Percentiles rank a stretch among this genome's conserved stretches.
Conservation (phyloP, 35 echinoderm and acorn worm genomes). For the Apostichopus californicus region DNA sequence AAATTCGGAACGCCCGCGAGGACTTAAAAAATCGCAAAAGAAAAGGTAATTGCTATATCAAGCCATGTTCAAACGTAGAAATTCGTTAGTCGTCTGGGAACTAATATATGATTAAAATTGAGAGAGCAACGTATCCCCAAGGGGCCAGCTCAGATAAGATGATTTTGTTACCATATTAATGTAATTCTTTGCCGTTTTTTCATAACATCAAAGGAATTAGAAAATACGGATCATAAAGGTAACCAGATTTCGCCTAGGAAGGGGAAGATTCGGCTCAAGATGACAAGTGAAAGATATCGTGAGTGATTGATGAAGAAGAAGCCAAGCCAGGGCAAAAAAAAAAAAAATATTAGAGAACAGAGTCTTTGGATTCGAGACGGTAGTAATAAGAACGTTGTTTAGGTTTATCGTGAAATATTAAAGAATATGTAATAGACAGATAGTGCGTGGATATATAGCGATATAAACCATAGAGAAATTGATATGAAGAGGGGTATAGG, state of each 20-base stretch:
- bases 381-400: too few species aligned
- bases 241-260: slow-evolving; percentile 41
- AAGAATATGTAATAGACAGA: too few species aligned
- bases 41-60: slow-evolving; percentile 52
- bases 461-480: too few species aligned
- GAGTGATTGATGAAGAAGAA: slow-evolving; percentile 10
- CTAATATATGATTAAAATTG: slow-evolving; percentile 56
- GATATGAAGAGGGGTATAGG: too few species aligned
- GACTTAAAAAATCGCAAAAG: slow-evolving; percentile 51
- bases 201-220: slow-evolving; percentile 55
- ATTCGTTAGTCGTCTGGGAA: slow-evolving; percentile 15
- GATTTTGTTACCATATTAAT: slow-evolving; percentile 54
- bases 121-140: slow-evolving; percentile 30
- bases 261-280: slow-evolving; percentile 22
- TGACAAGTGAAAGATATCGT: slow-evolving; percentile 37
- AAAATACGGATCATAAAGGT: slow-evolving; percentile 47
- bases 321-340: too few species aligned
- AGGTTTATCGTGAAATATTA: too few species aligned
- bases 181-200: slow-evolving; percentile 48
- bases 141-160: slow-evolving; percentile 38
- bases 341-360: background rate
- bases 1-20: slow-evolving; percentile 51
- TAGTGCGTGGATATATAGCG: too few species aligned
- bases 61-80: background rate
- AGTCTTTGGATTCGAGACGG: background rate